Evolutionary conservation across 2,888 invertebrate species (phyloP).

Genomic region (Pseudoips prasinana): DNA sequence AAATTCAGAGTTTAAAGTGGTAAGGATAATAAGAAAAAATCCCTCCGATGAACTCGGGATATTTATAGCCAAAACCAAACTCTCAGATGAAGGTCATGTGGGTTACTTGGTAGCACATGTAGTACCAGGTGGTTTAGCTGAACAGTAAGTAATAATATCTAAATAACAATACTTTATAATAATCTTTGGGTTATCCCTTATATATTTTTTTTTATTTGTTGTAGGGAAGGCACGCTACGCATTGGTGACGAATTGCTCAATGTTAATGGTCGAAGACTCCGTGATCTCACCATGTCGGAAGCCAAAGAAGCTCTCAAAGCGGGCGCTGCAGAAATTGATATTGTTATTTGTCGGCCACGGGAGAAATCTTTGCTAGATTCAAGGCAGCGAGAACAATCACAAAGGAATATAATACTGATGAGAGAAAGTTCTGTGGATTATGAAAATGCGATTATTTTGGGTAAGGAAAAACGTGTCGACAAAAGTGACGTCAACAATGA

Average conservation of each 20-base stretch:
- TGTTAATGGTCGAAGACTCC: conserved; percentile 86
- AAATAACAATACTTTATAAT: too few species aligned
- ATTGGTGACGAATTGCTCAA: conserved; percentile 88
- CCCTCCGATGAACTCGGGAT: conserved; percentile 86
- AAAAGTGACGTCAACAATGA: conserved; percentile 85
- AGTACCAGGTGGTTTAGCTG: conserved; percentile 86
- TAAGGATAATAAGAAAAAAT: conserved; percentile 80
- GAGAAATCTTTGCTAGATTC: conserved; percentile 47
- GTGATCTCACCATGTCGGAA: conserved; percentile 85
- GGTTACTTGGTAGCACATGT: conserved; percentile 88
- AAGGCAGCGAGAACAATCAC: conserved; percentile 48
- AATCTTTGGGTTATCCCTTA: too few species aligned
- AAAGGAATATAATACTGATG: conserved; percentile 61
- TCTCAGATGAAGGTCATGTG: conserved; percentile 81
- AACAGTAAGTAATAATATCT: conserved; percentile 74
- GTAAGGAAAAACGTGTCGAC: conserved; percentile 72
- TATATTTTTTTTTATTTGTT: conserved; percentile 26
- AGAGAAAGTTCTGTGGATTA: conserved; percentile 88
- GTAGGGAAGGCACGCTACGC: conserved; percentile 84
- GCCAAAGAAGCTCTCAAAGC: conserved; percentile 85
- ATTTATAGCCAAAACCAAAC: conserved; percentile 85
- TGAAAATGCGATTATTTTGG: conserved; percentile 83
- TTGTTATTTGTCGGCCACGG: conserved; percentile 83
- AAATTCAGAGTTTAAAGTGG: conserved; percentile 68
- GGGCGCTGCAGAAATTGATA: conserved; percentile 84